phyloP scores from a whole-genome alignment of 2,888 invertebrate genomes.

The Rugalucina vietnamica region DNA sequence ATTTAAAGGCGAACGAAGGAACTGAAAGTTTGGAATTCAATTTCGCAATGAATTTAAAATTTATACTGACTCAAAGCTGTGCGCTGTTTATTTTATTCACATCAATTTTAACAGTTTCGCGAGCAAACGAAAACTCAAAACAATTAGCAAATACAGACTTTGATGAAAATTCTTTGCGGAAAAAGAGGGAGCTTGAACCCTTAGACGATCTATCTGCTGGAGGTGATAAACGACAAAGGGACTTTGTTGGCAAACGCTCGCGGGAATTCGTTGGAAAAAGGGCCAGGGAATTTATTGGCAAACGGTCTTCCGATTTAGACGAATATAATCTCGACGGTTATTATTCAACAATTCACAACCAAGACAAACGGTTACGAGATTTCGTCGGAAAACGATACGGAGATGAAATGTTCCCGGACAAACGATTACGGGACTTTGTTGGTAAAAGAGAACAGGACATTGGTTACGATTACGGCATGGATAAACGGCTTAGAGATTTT shows the following conservation, averaged over 20 bases:
- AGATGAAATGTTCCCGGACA: slow-evolving; percentile 6
- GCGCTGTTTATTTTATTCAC: background rate
- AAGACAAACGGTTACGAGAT: slow-evolving; percentile 54
- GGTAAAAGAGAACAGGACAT: slow-evolving; percentile 13
- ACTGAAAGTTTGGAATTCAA: background rate
- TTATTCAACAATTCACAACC: background rate
- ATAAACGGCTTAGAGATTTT: slow-evolving; percentile 53
- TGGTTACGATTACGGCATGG: background rate
- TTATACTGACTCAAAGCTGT: background rate
- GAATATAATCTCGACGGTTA: slow-evolving; percentile 8
- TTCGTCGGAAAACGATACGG: slow-evolving; percentile 50
- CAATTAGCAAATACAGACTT: background rate
- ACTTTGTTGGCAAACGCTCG: slow-evolving; percentile 51
- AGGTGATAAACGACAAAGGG: slow-evolving; percentile 49
- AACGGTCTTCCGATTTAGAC: slow-evolving; percentile 17
- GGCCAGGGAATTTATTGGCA: slow-evolving; percentile 52
- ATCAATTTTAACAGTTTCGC: background rate
- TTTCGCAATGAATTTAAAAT: slow-evolving; percentile 14
- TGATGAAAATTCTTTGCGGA: slow-evolving; percentile 11
- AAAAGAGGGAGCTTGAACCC: slow-evolving; percentile 40
- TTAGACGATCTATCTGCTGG: slow-evolving; percentile 28
- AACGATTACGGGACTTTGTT: slow-evolving; percentile 38
- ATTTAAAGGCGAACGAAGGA: background rate
- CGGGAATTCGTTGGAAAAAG: slow-evolving; percentile 56
- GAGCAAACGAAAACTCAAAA: background rate